Conservation (phyloP, 2,888 invertebrate species). For the Diarsia brunnea region DNA sequence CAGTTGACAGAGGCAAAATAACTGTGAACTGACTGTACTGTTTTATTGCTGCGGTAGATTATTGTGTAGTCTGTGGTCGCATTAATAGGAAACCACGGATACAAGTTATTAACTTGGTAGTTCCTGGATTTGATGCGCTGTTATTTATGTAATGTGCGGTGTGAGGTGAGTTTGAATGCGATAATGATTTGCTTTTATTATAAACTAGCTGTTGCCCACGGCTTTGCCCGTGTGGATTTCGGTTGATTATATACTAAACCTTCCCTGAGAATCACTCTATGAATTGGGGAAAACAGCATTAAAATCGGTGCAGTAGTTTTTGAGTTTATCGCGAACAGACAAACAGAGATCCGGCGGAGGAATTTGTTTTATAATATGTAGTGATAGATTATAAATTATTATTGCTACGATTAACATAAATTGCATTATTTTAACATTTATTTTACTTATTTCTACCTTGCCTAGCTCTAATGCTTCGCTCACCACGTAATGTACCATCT, state of each 20-base stretch:
- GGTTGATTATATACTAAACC: too few species aligned
- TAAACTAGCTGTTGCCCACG: too few species aligned
- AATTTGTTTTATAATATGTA: too few species aligned
- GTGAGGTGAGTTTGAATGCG: background rate
- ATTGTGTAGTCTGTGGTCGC: slow-evolving; percentile 28
- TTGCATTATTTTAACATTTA: too few species aligned
- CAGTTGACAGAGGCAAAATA: background rate
- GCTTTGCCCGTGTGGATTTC: too few species aligned
- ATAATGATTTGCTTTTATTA: background rate
- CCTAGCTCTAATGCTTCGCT: background rate
- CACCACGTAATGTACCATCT: too few species aligned
- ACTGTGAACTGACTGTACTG: background rate
- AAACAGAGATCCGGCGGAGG: too few species aligned
- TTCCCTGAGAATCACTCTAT: too few species aligned
- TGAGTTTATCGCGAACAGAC: too few species aligned
- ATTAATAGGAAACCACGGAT: slow-evolving; percentile 24
- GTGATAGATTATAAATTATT: too few species aligned
- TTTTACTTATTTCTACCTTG: background rate
- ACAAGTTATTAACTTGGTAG: slow-evolving; percentile 12
- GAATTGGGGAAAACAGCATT: too few species aligned
- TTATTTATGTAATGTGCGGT: slow-evolving; percentile 6
- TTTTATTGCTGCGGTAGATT: slow-evolving; percentile 28
- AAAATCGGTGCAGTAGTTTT: too few species aligned
- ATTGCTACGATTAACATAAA: background rate
- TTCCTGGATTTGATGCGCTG: slow-evolving; percentile 1